Percentiles rank a stretch among this genome's conserved stretches.
Conservation (phyloP, 1,140 invertebrate species). For the Drosophila baimaii region DNA sequence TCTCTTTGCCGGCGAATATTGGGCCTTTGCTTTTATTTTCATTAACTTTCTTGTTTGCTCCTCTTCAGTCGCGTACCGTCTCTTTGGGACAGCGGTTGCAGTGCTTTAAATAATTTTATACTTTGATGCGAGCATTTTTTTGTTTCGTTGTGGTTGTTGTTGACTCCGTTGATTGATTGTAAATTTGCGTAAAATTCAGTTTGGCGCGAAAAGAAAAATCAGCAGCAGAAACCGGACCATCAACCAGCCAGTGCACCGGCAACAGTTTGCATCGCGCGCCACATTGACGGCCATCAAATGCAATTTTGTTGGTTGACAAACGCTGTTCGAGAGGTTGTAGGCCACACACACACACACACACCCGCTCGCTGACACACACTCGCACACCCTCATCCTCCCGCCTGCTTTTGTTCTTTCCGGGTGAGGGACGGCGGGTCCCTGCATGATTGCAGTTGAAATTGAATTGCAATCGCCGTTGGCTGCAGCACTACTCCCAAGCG, state of each 20-base stretch:
- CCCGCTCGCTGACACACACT: neutral
- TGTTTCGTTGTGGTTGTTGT: slow-evolving; percentile 5
- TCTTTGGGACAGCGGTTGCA: slow-evolving; percentile 39
- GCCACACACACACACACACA: slow-evolving; percentile 3
- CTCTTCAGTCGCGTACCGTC: slow-evolving; percentile 38
- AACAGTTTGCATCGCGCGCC: slow-evolving; percentile 19
- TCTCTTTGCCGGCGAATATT: slow-evolving; percentile 38
- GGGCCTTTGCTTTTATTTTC: slow-evolving; percentile 22
- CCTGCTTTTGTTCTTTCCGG: slow-evolving; percentile 29
- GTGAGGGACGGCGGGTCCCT: slow-evolving; percentile 16
- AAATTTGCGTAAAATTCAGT: slow-evolving; percentile 52
- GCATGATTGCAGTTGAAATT: slow-evolving; percentile 71
- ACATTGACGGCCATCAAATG: slow-evolving; percentile 44
- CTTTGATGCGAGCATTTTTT: slow-evolving; percentile 1
- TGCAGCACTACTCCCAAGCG: slow-evolving; percentile 31
- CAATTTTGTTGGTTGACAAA: slow-evolving; percentile 81
- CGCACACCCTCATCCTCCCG: slow-evolving; percentile 1
- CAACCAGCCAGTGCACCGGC: neutral
- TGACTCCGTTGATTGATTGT: slow-evolving; percentile 51
- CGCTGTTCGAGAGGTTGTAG: slow-evolving; percentile 63
- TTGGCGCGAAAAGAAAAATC: slow-evolving; percentile 40
- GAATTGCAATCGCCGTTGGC: slow-evolving; percentile 59
- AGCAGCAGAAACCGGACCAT: slow-evolving; percentile 10
- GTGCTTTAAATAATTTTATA: slow-evolving; percentile 20
- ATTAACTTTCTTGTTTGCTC: slow-evolving; percentile 18